A percentile compares a stretch with the other conserved stretches of the same genome.
Conservation (phyloP, 2,113 vertebrate species). For the Cacatua alba region DNA sequence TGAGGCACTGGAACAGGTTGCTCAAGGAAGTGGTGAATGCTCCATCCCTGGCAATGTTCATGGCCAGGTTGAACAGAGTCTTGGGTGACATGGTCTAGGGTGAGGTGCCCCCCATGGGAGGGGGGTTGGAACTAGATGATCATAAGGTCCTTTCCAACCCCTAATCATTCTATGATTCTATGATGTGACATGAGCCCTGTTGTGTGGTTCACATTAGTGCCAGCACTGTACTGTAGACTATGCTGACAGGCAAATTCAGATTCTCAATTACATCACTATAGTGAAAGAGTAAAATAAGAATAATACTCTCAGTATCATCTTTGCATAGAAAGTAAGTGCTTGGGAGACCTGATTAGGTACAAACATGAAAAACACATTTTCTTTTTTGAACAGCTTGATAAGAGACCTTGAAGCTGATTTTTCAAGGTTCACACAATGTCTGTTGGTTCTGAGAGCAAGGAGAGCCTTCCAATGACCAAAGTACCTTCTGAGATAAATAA, state of each 20-base stretch:
- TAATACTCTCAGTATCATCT: neutral
- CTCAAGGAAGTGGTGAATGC: neutral
- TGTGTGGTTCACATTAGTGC: neutral
- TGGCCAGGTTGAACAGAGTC: neutral
- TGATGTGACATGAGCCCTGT: fast-evolving
- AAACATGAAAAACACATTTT: neutral
- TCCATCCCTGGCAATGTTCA: neutral
- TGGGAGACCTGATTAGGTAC: neutral
- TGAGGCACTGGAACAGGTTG: neutral
- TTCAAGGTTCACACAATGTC: neutral
- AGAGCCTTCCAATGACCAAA: neutral
- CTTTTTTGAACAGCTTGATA: neutral
- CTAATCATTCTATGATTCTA: neutral
- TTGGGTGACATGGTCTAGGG: neutral
- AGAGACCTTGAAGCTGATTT: neutral
- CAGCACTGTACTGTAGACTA: neutral
- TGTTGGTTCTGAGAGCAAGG: neutral
- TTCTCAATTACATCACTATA: neutral
- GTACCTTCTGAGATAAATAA: neutral
- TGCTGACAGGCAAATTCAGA: neutral
- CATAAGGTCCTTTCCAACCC: neutral
- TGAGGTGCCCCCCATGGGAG: neutral
- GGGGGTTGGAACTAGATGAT: neutral
- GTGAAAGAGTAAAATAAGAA: neutral
- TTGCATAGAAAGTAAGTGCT: neutral